Evolutionary conservation across 2,888 invertebrate genomes (phyloP).

Genomic region (Agrotis exclamationis): DNA sequence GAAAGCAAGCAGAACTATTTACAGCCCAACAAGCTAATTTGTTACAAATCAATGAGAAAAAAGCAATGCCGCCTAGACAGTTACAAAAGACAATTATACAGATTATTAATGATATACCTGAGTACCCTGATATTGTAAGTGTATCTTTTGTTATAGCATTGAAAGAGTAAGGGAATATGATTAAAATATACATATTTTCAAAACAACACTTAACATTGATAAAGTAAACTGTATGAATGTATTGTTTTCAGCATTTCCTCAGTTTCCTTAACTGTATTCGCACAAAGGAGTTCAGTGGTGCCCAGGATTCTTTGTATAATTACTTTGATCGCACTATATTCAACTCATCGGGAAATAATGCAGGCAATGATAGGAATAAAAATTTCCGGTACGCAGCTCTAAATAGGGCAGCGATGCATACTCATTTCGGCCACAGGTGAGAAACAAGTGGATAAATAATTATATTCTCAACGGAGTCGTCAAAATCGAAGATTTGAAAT

Average conservation of each 20-base stretch:
- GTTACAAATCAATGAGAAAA: constrained; percentile 95
- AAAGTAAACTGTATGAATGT: neutral
- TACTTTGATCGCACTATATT: constrained; percentile 94
- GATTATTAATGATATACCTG: constrained; percentile 94
- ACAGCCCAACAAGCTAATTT: constrained; percentile 96
- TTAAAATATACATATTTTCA: no score
- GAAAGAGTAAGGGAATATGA: no score
- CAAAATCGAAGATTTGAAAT: no score
- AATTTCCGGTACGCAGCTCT: constrained; percentile 97
- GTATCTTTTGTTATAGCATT: no score
- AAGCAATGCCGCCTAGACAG: constrained; percentile 94
- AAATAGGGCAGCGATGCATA: constrained; percentile 97
- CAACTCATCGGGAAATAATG: constrained; percentile 76
- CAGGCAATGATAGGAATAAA: constrained; percentile 90
- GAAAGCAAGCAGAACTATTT: constrained; percentile 97
- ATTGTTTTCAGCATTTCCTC: constrained; percentile 95
- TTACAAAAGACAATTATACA: constrained; percentile 94
- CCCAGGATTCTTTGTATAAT: constrained; percentile 95
- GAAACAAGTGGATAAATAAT: constrained; percentile 51
- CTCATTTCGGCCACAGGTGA: constrained; percentile 96
- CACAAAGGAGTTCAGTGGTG: constrained; percentile 96
- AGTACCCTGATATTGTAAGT: constrained; percentile 95
- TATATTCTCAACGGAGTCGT: no score
- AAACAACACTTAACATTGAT: no score
- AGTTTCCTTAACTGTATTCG: constrained; percentile 97